These are phyloP conservation scores for Notarius lentiginosus DNA, from an alignment of 2,113 vertebrate species.

Conservation along the genomic window DNA sequence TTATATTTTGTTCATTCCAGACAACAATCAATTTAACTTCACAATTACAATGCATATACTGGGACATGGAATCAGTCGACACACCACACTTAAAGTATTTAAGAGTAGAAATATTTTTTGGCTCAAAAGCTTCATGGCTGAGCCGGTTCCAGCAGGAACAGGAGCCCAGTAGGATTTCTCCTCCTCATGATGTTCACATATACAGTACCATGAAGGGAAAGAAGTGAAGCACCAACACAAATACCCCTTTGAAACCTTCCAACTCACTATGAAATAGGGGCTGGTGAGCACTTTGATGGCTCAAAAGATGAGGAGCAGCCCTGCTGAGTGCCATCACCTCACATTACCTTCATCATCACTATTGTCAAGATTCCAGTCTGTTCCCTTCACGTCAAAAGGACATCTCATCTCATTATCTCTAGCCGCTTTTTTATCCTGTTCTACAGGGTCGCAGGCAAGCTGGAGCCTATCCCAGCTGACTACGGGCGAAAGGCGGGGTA, in stretches of 20 bases:
- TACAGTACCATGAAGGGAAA: constrained; percentile 44
- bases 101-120: constrained; percentile 10
- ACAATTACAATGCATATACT: background rate
- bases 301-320: constrained; percentile 57
- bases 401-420: too few species aligned
- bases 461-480: too few species aligned
- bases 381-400: background rate
- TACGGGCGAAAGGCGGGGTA: too few species aligned
- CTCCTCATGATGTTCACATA: constrained; percentile 65
- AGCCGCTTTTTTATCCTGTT: too few species aligned
- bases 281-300: constrained; percentile 70
- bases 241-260: constrained; percentile 68
- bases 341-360: constrained; percentile 43
- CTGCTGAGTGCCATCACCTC: constrained; percentile 55
- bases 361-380: background rate
- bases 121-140: constrained; percentile 45
- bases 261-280: constrained; percentile 61
- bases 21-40: background rate
- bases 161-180: constrained; percentile 57
- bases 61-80: background rate
- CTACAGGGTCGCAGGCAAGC: too few species aligned
- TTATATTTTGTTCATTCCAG: background rate
- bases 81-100: background rate
- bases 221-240: constrained; percentile 38
- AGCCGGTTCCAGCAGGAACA: constrained; percentile 53